Base-by-base conservation (phyloP, 2,888 invertebrate species). In the Microctonus aethiopoides region DNA sequence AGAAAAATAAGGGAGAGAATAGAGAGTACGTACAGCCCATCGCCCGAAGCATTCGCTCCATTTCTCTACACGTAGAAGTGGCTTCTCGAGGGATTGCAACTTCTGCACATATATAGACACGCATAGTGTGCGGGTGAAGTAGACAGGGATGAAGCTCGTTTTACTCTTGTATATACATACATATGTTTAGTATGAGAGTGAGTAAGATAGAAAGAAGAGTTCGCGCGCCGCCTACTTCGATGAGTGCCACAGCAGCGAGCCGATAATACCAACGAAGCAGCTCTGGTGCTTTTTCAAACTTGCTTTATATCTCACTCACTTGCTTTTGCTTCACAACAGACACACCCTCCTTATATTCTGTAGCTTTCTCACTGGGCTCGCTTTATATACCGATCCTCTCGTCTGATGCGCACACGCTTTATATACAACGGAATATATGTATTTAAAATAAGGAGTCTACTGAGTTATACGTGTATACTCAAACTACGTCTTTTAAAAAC, bases 271-370 rank as follows among this genome's bases (percentile, higher is more conserved):
- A 72, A 72, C 72, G 57, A 36, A 60, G 71, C 52, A 52, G 26
- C 70, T 71, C 72, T 62, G 69, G 77, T 74, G 75, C 75, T 75
- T 79, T 79, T 80, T 79, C 75, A 80, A 80, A 78, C 77, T 79
- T 74, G 72, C 75, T 79, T 16, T 46, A 24, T 51, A 29, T 57
- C 51, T 64, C 57, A 59, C 32, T 69, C 75, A 64, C 64, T 70
- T 62, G 67, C 73, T 72, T 73, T 72, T 74, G 72, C 67, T 36
- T 39, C 36, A 64, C 20, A 62, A 6, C 64, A 65, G 59, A 59
- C 59, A 59, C 63, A 64, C 64, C 64, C 69, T 60, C n/a, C n/a
- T 36, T 54, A 46, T 34, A 59, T 64, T 57, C 7, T 16, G 16
- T 24, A 22, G 24, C 54, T 24, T 22, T 63, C 13, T 54, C 24